phyloP scores from a whole-genome alignment of 2,797 vertebrate species.

The Macropus fuliginosus region DNA sequence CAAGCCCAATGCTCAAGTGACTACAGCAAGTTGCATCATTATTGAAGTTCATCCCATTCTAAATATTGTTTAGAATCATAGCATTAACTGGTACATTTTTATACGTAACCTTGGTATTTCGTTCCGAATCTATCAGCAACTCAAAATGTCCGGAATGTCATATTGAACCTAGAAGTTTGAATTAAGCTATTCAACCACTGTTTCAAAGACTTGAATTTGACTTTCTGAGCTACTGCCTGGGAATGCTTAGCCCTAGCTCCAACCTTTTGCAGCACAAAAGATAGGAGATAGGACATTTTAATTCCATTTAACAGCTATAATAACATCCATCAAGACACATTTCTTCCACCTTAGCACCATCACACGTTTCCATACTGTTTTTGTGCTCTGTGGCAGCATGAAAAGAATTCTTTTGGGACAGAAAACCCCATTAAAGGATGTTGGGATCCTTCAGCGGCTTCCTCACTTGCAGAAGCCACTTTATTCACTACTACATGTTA shows the following conservation, averaged over 20 bases:
- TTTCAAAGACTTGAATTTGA: neutral
- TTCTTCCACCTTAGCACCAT: neutral
- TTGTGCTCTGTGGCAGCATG: neutral
- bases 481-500: constrained; percentile 39
- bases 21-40: neutral
- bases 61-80: neutral
- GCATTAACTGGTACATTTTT: neutral
- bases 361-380: neutral
- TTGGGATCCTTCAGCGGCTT: constrained; percentile 33
- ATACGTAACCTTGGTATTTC: neutral
- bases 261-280: neutral
- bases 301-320: neutral
- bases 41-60: neutral
- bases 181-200: neutral
- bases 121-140: constrained; percentile 11
- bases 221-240: neutral
- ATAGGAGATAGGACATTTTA: neutral
- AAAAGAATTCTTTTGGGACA: constrained; percentile 2
- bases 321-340: neutral
- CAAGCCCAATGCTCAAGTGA: neutral
- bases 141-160: neutral
- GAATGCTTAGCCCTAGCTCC: neutral
- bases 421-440: neutral
- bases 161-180: neutral
- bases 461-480: constrained; percentile 18